Evolutionary conservation across 2,888 invertebrate species (phyloP).

Genomic region (Bruchidius siliquastri): DNA sequence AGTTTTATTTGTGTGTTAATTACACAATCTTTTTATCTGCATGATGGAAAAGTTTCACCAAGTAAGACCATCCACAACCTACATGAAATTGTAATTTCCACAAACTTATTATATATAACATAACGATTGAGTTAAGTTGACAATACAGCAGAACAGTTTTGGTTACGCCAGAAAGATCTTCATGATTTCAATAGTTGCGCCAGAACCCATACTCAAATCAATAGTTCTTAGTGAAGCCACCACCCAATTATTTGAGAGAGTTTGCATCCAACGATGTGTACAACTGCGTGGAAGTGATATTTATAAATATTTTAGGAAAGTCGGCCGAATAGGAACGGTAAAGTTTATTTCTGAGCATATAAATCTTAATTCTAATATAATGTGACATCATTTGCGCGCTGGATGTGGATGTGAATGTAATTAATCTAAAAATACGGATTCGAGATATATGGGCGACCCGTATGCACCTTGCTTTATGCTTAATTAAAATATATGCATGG

Average conservation of each 20-base stretch:
- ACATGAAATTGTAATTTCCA: no score
- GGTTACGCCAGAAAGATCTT: no score
- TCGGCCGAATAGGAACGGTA: not conserved
- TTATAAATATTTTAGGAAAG: not conserved
- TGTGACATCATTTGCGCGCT: constrained; percentile 14
- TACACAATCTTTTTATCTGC: no score
- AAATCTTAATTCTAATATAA: constrained; percentile 18
- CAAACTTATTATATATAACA: no score
- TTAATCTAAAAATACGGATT: not conserved
- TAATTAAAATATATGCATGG: not conserved
- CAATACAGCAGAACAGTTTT: no score
- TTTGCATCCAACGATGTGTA: not conserved
- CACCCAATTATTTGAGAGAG: not conserved
- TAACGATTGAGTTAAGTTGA: no score
- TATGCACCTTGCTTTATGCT: not conserved
- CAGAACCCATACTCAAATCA: no score
- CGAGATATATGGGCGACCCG: not conserved
- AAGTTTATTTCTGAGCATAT: constrained; percentile 2
- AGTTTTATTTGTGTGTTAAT: no score
- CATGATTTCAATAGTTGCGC: no score
- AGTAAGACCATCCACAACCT: no score
- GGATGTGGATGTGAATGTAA: not conserved
- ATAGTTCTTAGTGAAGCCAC: not conserved
- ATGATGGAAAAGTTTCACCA: no score
- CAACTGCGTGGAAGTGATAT: not conserved